Evolutionary conservation across 2,888 invertebrate genomes (phyloP), one percentile per base, ranked within the genome.

Genomic region (Eupithecia centaureata): DNA sequence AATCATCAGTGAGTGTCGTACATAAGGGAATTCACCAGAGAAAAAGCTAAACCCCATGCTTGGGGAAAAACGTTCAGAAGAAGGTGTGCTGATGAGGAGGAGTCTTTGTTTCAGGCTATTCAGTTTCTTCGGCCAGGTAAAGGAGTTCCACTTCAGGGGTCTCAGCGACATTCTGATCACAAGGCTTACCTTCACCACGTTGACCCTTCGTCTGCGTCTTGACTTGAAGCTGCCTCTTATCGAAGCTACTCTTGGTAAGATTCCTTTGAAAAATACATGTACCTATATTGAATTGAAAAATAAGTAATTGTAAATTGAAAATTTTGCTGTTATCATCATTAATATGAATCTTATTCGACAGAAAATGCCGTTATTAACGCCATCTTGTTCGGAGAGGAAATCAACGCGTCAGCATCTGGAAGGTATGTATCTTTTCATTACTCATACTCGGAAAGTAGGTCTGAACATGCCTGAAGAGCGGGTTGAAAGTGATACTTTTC

Each of bases 111-210:
- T 51, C 79, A 91, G 91, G 25, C 18, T 90, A 4, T 76, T 87
- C 27, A 79, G 74, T 27, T 64, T 75, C 0, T 68, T 61, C 0
- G 82, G 70, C 0, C n/a, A 67, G 0, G 5, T 83, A 1, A 77
- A 82, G 0, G 64, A 82, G 2, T 0, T 90, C 0, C 13, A 70
- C 0, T 76, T 81, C 30, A 68, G 42, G 0, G 90, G 91, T 0
- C 63, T 86, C 32, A 90, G 91, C 67, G 74, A 91, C 68, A 91
- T 92, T 51, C 79, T 82, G 12, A 72, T 90, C 67, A 78, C 86
- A 47, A 61, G 30, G 5, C 68, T 90, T 33, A 80, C 75, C 76
- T 88, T 70, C 73, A 73, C 72, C 1, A 0, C 84, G 0, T 0
- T 89, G 0, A 67, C 70, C 0, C 72, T 68, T 8, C 82, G 85